Percentiles rank a stretch among this genome's conserved stretches.
Conservation (phyloP, 1,140 invertebrate genomes). For the Pseudomyrmex flavicornis region DNA sequence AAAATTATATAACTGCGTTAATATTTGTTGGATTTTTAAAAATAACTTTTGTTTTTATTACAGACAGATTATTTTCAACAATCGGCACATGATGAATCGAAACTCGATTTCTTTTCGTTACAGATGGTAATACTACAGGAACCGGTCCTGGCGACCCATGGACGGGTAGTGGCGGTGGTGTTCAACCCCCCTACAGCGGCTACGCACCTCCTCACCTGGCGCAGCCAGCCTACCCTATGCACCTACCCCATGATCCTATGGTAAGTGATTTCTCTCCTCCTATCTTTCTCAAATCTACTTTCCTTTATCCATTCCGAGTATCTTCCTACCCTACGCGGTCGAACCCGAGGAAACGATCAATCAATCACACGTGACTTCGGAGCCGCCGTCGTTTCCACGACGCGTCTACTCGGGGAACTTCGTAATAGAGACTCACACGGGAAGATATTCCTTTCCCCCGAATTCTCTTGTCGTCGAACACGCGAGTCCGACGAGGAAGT, state of each 20-base stretch:
- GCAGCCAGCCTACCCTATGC: conserved; percentile 85
- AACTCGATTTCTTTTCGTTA: conserved; percentile 55
- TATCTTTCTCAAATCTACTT: background rate
- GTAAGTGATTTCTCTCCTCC: conserved; percentile 81
- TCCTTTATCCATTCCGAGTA: conserved; percentile 15
- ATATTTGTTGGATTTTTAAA: background rate
- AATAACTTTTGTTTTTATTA: background rate
- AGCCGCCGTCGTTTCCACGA: conserved; percentile 39
- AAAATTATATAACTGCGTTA: background rate
- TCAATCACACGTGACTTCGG: conserved; percentile 58
- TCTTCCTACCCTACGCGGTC: background rate
- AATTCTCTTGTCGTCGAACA: conserved; percentile 37
- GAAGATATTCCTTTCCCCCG: conserved; percentile 24
- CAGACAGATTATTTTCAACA: conserved; percentile 16
- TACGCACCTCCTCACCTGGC: conserved; percentile 84
- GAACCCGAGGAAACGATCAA: conserved; percentile 59
- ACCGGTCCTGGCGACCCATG: conserved; percentile 83
- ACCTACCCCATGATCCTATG: conserved; percentile 88
- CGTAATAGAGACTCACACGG: conserved; percentile 44
- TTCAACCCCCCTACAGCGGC: conserved; percentile 84
- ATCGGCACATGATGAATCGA: conserved; percentile 45
- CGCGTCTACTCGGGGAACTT: conserved; percentile 33
- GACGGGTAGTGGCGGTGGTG: conserved; percentile 82
- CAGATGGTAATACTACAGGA: conserved; percentile 85
- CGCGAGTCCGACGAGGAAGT: conserved; percentile 46